These are phyloP conservation scores for Drosophila nasuta DNA, from an alignment of 1,140 invertebrate genomes.

Conservation along the genomic window DNA sequence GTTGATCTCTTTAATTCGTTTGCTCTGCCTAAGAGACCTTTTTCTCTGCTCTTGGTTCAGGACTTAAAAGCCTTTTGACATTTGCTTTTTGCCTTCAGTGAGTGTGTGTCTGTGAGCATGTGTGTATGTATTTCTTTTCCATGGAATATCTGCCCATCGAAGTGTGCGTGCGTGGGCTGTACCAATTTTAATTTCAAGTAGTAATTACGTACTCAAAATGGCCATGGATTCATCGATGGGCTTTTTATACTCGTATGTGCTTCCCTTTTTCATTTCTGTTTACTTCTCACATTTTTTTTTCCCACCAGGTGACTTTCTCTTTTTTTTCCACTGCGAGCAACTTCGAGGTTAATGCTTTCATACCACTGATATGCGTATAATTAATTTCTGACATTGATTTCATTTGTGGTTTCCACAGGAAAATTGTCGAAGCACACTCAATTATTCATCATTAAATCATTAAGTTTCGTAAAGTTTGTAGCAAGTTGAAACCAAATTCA, in stretches of 20 bases:
- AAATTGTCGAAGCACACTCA: too few relatives aligned
- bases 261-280: slow-evolving; percentile 51
- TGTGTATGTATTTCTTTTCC: not conserved
- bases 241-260: not conserved
- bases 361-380: not conserved
- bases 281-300: slow-evolving; percentile 35
- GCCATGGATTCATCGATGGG: slow-evolving; percentile 43
- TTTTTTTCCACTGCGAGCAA: not conserved
- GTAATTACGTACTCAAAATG: slow-evolving; percentile 71
- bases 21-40: not conserved
- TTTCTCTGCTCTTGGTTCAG: not conserved
- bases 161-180: slow-evolving; percentile 36
- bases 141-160: not conserved
- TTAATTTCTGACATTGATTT: not conserved
- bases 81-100: slow-evolving; percentile 18
- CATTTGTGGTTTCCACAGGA: not conserved
- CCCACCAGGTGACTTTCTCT: slow-evolving; percentile 10
- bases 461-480: too few relatives aligned
- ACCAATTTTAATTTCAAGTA: slow-evolving; percentile 74
- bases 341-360: not conserved
- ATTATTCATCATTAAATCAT: too few relatives aligned
- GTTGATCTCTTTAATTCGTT: not conserved
- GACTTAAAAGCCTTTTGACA: slow-evolving; percentile 39
- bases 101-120: not conserved
- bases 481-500: too few relatives aligned